These are phyloP conservation scores for Norana najaformis DNA, from an alignment of 2,888 invertebrate genomes.

Conservation along the genomic window DNA sequence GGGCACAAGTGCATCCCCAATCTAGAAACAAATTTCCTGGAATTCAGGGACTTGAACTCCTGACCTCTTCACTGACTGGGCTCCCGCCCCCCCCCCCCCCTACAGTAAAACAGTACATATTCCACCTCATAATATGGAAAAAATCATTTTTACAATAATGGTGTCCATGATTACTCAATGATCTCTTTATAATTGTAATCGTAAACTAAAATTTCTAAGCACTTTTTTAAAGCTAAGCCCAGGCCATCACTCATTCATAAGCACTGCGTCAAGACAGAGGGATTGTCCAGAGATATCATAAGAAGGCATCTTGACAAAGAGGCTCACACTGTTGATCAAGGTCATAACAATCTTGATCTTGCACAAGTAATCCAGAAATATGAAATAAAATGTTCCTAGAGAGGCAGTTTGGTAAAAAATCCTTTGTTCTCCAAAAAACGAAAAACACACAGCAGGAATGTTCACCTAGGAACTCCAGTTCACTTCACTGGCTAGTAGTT, in stretches of 20 bases:
- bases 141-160: too few species aligned
- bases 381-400: neutral
- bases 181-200: neutral
- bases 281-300: neutral
- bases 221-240: neutral
- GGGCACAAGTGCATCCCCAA: too few species aligned
- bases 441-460: neutral
- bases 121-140: too few species aligned
- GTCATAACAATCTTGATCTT: neutral
- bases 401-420: neutral
- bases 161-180: too few species aligned
- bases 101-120: too few species aligned
- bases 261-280: neutral
- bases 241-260: neutral
- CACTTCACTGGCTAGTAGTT: neutral
- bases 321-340: neutral
- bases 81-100: too few species aligned
- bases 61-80: too few species aligned
- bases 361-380: neutral
- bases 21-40: too few species aligned
- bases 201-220: neutral
- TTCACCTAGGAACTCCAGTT: neutral
- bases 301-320: too few species aligned
- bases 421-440: neutral
- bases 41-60: too few species aligned